Percentiles rank a stretch among this genome's conserved stretches.
phyloP scores from a whole-genome alignment of 2,888 invertebrate genomes.

The Tachina fera region DNA sequence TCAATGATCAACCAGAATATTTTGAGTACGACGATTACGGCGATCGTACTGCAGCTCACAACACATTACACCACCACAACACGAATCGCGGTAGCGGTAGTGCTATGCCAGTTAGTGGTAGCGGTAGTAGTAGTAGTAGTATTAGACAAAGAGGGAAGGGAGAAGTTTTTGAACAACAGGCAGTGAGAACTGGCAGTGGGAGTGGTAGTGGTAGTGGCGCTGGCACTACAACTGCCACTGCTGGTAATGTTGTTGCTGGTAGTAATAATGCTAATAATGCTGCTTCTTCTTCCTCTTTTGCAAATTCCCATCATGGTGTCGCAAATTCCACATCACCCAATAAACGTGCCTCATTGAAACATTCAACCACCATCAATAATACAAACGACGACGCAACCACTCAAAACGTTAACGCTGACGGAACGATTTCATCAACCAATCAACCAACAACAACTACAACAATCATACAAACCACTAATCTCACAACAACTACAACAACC shows the following conservation, averaged over 20 bases:
- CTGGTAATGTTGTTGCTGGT: constrained; percentile 83
- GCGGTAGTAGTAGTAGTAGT: constrained; percentile 73
- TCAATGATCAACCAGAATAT: constrained; percentile 84
- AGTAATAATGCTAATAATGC: constrained; percentile 85
- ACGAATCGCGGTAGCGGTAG: constrained; percentile 71
- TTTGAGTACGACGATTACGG: constrained; percentile 83
- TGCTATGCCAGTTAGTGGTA: constrained; percentile 73
- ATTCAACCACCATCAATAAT: constrained; percentile 75
- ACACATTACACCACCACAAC: constrained; percentile 65
- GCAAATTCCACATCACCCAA: constrained; percentile 79
- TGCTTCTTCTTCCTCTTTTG: constrained; percentile 86
- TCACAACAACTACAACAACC: constrained; percentile 79
- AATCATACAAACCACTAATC: constrained; percentile 81
- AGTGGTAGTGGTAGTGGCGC: constrained; percentile 79
- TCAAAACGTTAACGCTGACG: constrained; percentile 73
- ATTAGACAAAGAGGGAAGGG: constrained; percentile 82
- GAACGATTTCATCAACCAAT: constrained; percentile 74
- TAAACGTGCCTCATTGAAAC: constrained; percentile 81
- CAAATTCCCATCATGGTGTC: constrained; percentile 83
- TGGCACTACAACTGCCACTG: constrained; percentile 81
- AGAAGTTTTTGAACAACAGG: constrained; percentile 79
- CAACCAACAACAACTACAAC: constrained; percentile 73
- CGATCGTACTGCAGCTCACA: constrained; percentile 69
- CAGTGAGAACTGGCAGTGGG: constrained; percentile 82
- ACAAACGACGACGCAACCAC: constrained; percentile 77